A percentile compares a stretch with the other conserved stretches of the same genome.
These are phyloP conservation scores for Drosophila tanythrix DNA, from an alignment of 2,888 invertebrate species.

Conservation along the genomic window DNA sequence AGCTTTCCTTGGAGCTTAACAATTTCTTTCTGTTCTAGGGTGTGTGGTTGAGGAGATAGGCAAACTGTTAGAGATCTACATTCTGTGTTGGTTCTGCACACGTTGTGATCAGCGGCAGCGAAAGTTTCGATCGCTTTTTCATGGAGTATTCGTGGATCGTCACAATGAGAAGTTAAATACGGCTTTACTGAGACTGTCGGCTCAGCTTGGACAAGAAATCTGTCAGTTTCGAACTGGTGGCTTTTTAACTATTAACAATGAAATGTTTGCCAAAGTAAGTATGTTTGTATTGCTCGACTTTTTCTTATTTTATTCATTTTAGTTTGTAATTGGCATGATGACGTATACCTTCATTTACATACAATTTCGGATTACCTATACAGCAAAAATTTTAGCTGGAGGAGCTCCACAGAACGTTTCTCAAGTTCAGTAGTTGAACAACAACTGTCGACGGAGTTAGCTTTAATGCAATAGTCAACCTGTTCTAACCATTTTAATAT, in stretches of 20 bases:
- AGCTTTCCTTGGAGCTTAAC: no score
- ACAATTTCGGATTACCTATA: conserved; percentile 55
- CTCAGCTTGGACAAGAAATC: conserved; percentile 62
- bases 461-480: background rate
- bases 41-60: conserved; percentile 20
- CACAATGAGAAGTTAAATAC: conserved; percentile 43
- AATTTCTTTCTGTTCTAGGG: conserved; percentile 19
- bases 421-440: background rate
- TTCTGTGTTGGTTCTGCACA: conserved; percentile 57
- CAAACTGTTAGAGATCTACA: conserved; percentile 31
- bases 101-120: conserved; percentile 51
- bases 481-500: background rate
- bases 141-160: conserved; percentile 37
- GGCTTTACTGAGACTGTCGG: conserved; percentile 42
- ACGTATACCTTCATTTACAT: conserved; percentile 33
- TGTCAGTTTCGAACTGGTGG: conserved; percentile 52
- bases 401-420: background rate
- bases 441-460: background rate
- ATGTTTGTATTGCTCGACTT: background rate
- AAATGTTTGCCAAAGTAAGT: conserved; percentile 58
- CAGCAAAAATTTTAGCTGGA: background rate
- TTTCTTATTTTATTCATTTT: background rate
- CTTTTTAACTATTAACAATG: conserved; percentile 54
- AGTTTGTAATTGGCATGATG: conserved; percentile 15
- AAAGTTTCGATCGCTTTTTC: conserved; percentile 37